Percentiles rank a stretch among this genome's conserved stretches.
Evolutionary conservation across 2,888 invertebrate genomes (phyloP).

Genomic region (Polietes domitor): DNA sequence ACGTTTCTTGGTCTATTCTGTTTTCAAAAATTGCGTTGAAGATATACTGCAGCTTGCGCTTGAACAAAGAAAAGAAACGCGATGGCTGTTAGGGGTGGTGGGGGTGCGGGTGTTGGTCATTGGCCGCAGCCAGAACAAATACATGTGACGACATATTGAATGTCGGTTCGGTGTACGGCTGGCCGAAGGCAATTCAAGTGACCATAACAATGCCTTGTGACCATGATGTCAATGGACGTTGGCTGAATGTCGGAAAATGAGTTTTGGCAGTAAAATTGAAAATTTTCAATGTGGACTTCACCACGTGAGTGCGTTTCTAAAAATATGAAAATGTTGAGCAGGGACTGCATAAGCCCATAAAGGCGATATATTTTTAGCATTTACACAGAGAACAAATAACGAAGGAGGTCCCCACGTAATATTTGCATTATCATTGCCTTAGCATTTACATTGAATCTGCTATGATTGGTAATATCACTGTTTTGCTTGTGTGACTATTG

Average conservation of each 20-base stretch:
- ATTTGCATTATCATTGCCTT: too few species aligned
- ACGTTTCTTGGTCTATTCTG: not conserved
- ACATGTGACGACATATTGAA: constrained; percentile 19
- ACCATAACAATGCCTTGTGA: constrained; percentile 2
- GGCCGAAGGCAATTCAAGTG: not conserved
- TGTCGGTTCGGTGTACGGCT: not conserved
- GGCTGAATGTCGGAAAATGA: not conserved
- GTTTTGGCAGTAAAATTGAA: not conserved
- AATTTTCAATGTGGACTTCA: too few species aligned
- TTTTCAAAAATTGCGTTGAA: constrained; percentile 42
- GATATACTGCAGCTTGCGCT: not conserved
- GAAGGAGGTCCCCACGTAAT: too few species aligned
- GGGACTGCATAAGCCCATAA: too few species aligned
- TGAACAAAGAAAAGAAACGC: constrained; percentile 49
- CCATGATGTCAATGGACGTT: not conserved
- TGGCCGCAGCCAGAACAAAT: not conserved
- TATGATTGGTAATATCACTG: too few species aligned
- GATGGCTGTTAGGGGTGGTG: constrained; percentile 15
- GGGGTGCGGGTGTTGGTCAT: not conserved
- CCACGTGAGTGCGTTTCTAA: too few species aligned
- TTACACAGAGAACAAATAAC: too few species aligned
- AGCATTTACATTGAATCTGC: too few species aligned
- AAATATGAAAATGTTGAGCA: too few species aligned
- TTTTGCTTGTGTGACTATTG: too few species aligned
- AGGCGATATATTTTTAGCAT: too few species aligned